Conservation (phyloP, 2,113 vertebrate species). For the Hassar affinis region DNA sequence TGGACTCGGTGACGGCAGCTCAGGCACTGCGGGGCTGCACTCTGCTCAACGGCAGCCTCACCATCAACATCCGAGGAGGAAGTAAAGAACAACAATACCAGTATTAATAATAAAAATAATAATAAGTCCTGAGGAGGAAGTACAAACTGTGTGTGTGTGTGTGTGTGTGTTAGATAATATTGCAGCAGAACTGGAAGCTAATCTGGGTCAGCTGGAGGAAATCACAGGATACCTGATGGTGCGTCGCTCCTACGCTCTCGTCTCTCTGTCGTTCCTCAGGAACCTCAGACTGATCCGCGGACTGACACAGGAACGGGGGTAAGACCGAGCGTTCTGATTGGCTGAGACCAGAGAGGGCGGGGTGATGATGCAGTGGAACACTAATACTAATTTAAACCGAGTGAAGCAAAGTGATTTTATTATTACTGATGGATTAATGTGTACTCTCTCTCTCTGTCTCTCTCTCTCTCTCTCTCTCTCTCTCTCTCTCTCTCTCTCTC, state of each 20-base stretch:
- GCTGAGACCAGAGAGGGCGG: background rate
- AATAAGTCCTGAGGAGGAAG: too few relatives aligned
- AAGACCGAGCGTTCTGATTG: constrained; percentile 47
- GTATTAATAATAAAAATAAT: background rate
- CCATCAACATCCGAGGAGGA: constrained; percentile 93
- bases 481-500: background rate
- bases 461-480: too few relatives aligned
- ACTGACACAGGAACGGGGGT: constrained; percentile 84
- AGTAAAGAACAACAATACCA: constrained; percentile 74
- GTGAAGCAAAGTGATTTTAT: background rate
- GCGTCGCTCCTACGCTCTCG: constrained; percentile 89
- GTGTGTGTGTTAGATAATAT: constrained; percentile 81
- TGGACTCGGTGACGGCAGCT: constrained; percentile 89
- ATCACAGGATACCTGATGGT: constrained; percentile 91
- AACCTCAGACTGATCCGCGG: constrained; percentile 87
- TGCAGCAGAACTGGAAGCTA: constrained; percentile 91
- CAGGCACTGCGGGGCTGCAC: constrained; percentile 93
- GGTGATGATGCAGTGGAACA: background rate
- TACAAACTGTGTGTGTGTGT: constrained; percentile 29
- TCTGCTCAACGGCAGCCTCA: constrained; percentile 85
- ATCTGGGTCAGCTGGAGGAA: constrained; percentile 92
- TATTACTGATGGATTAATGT: background rate
- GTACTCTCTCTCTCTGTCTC: background rate
- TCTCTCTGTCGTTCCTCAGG: constrained; percentile 93
- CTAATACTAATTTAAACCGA: background rate